phyloP scores from a whole-genome alignment of 2,797 vertebrate species.

The Myotis planiceps region DNA sequence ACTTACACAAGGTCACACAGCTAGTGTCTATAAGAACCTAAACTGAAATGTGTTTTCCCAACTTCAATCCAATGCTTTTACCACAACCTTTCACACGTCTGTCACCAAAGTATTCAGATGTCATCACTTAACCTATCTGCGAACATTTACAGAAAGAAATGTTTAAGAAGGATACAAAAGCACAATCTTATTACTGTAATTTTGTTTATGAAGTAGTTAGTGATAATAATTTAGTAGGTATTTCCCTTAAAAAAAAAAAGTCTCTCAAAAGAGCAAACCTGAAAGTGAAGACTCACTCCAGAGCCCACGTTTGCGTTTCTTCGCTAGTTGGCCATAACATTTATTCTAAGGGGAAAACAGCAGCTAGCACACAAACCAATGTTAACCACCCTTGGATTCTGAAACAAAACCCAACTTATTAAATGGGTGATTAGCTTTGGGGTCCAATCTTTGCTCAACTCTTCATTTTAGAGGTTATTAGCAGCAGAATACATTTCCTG shows the following conservation, averaged over 20 bases:
- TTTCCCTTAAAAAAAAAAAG: background rate
- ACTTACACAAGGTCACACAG: background rate
- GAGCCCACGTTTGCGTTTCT: background rate
- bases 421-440: background rate
- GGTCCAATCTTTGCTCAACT: background rate
- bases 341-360: background rate
- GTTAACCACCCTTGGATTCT: background rate
- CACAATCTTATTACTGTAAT: background rate
- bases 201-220: background rate
- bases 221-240: background rate
- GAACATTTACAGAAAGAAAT: background rate
- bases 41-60: background rate
- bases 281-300: background rate
- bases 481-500: background rate
- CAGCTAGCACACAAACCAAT: background rate
- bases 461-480: constrained; percentile 30
- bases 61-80: background rate
- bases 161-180: background rate
- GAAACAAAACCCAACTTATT: background rate
- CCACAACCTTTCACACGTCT: background rate
- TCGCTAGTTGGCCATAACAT: background rate
- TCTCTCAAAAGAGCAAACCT: background rate
- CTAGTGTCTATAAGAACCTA: background rate
- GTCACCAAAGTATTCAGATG: background rate
- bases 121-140: background rate